Evolutionary conservation across 2,888 invertebrate species (phyloP).

Genomic region (Callinectes sapidus): DNA sequence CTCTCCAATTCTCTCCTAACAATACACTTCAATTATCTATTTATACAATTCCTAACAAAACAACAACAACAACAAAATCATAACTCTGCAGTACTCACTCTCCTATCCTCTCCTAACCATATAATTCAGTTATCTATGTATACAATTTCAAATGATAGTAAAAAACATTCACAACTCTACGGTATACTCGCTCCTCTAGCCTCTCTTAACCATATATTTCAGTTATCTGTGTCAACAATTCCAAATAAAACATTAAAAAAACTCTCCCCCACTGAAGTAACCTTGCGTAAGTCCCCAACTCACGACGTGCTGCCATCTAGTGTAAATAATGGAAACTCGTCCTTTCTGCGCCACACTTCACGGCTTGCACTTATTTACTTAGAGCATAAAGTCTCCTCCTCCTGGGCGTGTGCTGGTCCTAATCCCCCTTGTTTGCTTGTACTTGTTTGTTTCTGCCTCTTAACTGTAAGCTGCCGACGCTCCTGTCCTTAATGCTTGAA

Average conservation of each 20-base stretch:
- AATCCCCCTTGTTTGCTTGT: neutral
- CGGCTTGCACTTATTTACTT: neutral
- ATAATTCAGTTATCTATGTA: too few species aligned
- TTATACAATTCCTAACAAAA: too few species aligned
- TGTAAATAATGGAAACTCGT: neutral
- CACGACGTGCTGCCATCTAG: neutral
- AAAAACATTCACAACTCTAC: too few species aligned
- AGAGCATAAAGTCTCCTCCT: neutral
- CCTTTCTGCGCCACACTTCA: neutral
- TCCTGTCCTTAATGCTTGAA: neutral
- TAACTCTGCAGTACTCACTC: too few species aligned
- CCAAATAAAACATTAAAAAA: neutral
- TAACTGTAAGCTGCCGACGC: neutral
- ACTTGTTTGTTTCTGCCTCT: neutral
- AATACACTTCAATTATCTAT: too few species aligned
- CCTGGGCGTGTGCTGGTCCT: neutral
- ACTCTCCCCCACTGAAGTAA: neutral
- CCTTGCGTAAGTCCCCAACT: neutral
- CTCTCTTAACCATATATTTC: too few species aligned
- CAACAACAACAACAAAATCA: too few species aligned
- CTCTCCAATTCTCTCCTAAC: too few species aligned
- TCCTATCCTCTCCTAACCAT: too few species aligned
- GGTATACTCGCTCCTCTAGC: too few species aligned
- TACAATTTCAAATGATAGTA: too few species aligned
- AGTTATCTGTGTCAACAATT: too few species aligned